A percentile compares a stretch with the other conserved stretches of the same genome.
Evolutionary conservation across 2,888 invertebrate genomes (phyloP).

Genomic region (Orthosia incerta): DNA sequence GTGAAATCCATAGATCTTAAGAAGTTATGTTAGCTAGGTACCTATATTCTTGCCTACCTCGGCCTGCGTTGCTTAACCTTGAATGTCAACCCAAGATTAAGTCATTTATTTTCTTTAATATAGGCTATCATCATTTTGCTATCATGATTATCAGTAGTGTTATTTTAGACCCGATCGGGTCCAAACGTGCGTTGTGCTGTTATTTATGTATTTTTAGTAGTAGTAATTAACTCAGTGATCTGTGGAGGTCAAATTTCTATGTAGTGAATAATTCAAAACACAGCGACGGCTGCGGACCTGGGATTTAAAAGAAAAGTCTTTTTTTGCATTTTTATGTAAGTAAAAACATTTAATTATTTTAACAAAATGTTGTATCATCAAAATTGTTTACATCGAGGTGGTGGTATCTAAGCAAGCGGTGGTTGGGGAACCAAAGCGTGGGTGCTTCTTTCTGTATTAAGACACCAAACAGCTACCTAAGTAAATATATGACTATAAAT

Average conservation of each 20-base stretch:
- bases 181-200: conserved; percentile 12
- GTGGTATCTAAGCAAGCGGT: no score
- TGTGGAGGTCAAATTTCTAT: background rate
- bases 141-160: background rate
- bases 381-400: no score
- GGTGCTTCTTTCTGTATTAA: no score
- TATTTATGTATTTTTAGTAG: background rate
- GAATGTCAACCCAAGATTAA: no score
- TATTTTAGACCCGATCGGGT: background rate
- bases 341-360: background rate
- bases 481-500: no score
- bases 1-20: no score
- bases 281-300: background rate
- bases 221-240: background rate
- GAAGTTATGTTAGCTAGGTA: no score
- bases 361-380: no score
- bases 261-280: background rate
- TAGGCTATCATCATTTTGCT: background rate
- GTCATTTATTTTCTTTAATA: background rate
- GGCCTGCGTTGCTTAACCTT: background rate
- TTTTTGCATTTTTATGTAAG: conserved; percentile 1
- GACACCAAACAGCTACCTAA: no score
- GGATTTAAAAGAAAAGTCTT: no score
- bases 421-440: no score
- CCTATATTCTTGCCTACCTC: no score